Conservation (phyloP, 2,113 vertebrate species). For the Brachypteracias leptosomus region DNA sequence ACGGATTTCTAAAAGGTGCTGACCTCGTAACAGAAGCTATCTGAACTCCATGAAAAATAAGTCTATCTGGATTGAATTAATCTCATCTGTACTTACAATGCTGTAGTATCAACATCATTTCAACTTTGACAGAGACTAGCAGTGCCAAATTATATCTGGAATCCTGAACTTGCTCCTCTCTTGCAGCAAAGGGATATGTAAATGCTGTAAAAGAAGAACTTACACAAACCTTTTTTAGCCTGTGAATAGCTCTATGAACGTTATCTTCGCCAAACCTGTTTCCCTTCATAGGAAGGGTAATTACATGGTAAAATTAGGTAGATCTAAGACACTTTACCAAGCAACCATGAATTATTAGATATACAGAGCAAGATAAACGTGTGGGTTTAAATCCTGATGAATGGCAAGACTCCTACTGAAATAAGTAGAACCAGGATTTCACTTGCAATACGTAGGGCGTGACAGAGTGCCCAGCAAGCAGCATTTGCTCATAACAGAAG, state of each 20-base stretch:
- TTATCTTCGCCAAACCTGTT: neutral
- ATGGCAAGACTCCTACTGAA: neutral
- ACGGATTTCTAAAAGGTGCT: neutral
- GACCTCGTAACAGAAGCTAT: neutral
- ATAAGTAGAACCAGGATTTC: neutral
- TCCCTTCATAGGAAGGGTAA: neutral
- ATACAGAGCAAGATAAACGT: neutral
- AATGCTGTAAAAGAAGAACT: neutral
- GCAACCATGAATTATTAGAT: neutral
- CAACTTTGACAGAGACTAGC: neutral
- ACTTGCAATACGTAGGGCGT: neutral
- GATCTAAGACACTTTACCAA: neutral
- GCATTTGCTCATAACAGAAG: neutral
- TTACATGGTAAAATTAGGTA: neutral
- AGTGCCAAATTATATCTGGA: neutral
- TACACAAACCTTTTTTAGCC: neutral
- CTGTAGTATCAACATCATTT: neutral
- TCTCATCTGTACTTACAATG: neutral
- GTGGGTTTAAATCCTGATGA: neutral
- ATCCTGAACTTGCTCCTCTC: neutral
- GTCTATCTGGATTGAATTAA: neutral
- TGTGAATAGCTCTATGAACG: neutral
- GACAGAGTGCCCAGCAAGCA: neutral
- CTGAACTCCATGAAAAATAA: fast-evolving
- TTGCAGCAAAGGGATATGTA: neutral